Evolutionary conservation across 2,797 vertebrate genomes (phyloP).

Genomic region (Masticophis lateralis): DNA sequence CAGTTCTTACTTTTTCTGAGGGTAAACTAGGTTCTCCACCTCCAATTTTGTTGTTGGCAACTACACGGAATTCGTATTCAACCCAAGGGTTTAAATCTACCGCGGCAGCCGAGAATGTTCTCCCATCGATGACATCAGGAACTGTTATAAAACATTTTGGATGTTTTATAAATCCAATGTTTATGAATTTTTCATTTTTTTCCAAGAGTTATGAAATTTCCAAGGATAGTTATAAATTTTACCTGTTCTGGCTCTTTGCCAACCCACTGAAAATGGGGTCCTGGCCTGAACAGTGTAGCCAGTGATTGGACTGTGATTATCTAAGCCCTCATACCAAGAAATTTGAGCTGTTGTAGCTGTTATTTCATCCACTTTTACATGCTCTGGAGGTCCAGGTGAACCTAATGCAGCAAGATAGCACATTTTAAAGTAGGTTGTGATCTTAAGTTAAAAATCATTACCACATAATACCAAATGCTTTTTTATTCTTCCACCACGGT

Average conservation of each 20-base stretch:
- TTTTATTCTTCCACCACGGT: neutral
- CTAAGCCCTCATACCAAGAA: constrained; percentile 82
- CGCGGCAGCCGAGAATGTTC: constrained; percentile 85
- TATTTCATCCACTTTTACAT: constrained; percentile 79
- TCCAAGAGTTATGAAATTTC: neutral
- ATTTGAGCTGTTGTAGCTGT: constrained; percentile 82
- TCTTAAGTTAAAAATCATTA: neutral
- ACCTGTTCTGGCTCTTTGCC: constrained; percentile 88
- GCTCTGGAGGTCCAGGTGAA: constrained; percentile 82
- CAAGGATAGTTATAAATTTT: constrained; percentile 19
- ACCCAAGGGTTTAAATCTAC: constrained; percentile 94
- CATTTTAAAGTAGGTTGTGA: neutral
- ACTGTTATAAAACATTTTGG: constrained; percentile 67
- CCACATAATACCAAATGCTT: neutral
- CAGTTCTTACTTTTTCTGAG: constrained; percentile 91
- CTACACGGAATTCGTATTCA: constrained; percentile 94
- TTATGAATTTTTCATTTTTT: constrained; percentile 1
- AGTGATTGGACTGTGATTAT: constrained; percentile 86
- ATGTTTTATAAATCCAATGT: too few relatives aligned
- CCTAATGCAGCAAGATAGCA: constrained; percentile 65
- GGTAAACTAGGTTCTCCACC: constrained; percentile 91
- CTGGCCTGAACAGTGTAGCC: constrained; percentile 81
- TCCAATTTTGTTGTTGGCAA: constrained; percentile 89
- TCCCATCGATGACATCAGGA: constrained; percentile 85
- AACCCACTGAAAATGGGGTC: constrained; percentile 87